Conservation (phyloP, 2,797 vertebrate genomes). For the Melanotaenia parkinsoni region DNA sequence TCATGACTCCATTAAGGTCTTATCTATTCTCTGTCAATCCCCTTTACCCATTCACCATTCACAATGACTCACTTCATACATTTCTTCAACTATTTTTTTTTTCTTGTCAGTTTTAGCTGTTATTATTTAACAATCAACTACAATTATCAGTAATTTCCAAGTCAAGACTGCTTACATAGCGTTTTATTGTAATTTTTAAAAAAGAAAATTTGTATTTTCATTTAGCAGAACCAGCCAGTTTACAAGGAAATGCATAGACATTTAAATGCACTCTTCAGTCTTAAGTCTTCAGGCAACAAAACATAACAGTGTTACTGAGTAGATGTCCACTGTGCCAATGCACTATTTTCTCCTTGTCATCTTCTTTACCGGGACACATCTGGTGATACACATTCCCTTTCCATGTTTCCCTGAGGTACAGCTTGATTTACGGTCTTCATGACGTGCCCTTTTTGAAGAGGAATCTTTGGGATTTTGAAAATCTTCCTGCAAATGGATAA, state of each 20-base stretch:
- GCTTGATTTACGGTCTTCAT: conserved; percentile 76
- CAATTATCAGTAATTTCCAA: conserved; percentile 7
- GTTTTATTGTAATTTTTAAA: background rate
- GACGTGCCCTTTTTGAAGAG: conserved; percentile 70
- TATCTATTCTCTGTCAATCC: conserved; percentile 45
- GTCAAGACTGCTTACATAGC: background rate
- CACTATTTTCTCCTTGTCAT: conserved; percentile 82
- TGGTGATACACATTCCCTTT: conserved; percentile 71
- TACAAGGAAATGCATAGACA: conserved; percentile 12
- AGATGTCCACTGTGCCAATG: conserved; percentile 63
- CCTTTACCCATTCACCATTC: conserved; percentile 32
- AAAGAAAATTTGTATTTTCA: background rate
- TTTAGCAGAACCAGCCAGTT: conserved; percentile 3
- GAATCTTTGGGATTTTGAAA: conserved; percentile 65
- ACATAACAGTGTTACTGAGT: conserved; percentile 36
- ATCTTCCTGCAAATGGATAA: conserved; percentile 43
- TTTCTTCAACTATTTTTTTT: conserved; percentile 34
- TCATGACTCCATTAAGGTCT: conserved; percentile 70
- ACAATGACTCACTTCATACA: conserved; percentile 20
- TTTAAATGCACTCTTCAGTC: conserved; percentile 35
- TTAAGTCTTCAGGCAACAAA: conserved; percentile 40
- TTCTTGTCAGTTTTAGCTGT: conserved; percentile 15
- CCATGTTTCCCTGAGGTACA: conserved; percentile 67
- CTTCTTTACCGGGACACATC: conserved; percentile 73
- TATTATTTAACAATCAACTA: conserved; percentile 26